Base-by-base conservation (phyloP, 2,888 invertebrate species). In the Sylvicola cinctus region DNA sequence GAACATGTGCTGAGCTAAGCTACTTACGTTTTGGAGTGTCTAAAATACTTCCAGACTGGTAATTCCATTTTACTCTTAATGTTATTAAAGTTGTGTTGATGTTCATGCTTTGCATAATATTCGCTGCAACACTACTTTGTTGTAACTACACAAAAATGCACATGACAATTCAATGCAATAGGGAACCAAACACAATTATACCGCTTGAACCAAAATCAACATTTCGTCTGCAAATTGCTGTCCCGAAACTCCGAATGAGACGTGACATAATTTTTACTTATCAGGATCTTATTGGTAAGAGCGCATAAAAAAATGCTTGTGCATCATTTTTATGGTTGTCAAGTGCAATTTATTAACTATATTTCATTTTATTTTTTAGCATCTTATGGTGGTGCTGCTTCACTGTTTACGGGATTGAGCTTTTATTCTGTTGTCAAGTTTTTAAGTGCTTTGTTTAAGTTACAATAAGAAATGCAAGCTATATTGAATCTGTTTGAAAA, bases 201-300 rank as follows among this genome's bases (percentile, higher is more conserved):
- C 39, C 38, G 16, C 40, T 42, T 25, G 31, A 34, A 14, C 34
- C 34, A 3, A 54, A 61, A 30, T 60, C 63, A 2, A 63, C 62
- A 13, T 65, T 65, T 41, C 54, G 65, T 4, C 65, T 64, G 62
- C 63, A 63, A 32, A 43, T 66, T 3, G 48, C 63, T 30, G 58
- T 62, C 6, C 65, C 66, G 2, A 65, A 62, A 20, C 61, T 65
- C 3, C 60, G 66, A 36, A 58, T 63, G 39, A 54, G 58, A 12
- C 52, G 68, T 15, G 64, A 66, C 48, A 59, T 68, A 4, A 51
- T 69, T 2, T 69, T 66, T 43, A 62, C 65, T 31, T 64, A 66
- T 44, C 65, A 65, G 41, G 67, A 68, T 52, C 54, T 68, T 38
- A 52, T 68, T 31, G 68, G 65, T 65, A 46, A 46, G 20, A 28